phyloP scores from a whole-genome alignment of 1,140 invertebrate genomes.

The Atta cephalotes region DNA sequence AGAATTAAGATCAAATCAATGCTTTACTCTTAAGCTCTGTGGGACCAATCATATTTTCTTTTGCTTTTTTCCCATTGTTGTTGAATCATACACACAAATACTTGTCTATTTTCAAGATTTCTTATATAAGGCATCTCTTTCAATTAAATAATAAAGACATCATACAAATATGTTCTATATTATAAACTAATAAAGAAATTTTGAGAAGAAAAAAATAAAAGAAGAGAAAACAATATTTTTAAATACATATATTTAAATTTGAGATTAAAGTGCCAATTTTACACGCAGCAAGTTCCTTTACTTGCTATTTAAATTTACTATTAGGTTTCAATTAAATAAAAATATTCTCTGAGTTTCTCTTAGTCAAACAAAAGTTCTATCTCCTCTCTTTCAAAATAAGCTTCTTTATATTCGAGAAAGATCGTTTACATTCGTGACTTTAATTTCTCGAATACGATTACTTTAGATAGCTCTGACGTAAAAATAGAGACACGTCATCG shows the following conservation, averaged over 20 bases:
- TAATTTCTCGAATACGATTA: constrained; percentile 35
- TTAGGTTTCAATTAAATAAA: constrained; percentile 11
- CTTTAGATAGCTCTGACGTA: background rate
- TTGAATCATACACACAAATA: background rate
- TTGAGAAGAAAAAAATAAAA: background rate
- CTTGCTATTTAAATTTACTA: background rate
- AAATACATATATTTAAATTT: background rate
- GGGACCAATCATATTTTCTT: background rate
- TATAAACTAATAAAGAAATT: background rate
- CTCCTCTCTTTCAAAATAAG: background rate
- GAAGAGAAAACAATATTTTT: background rate
- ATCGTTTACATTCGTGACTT: background rate
- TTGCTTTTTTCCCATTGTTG: background rate
- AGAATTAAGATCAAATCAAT: background rate
- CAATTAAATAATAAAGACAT: constrained; percentile 6
- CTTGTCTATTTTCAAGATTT: background rate
- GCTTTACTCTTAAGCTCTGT: background rate
- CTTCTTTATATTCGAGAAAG: background rate
- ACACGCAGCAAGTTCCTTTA: background rate
- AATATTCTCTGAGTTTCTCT: background rate
- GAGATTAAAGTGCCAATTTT: no score
- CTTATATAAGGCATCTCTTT: background rate
- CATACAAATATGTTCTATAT: background rate
- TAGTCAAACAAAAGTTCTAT: background rate
- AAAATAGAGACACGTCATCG: constrained; percentile 26